Conservation (phyloP, 2,797 vertebrate genomes). For the Mionectes olivaceus region DNA sequence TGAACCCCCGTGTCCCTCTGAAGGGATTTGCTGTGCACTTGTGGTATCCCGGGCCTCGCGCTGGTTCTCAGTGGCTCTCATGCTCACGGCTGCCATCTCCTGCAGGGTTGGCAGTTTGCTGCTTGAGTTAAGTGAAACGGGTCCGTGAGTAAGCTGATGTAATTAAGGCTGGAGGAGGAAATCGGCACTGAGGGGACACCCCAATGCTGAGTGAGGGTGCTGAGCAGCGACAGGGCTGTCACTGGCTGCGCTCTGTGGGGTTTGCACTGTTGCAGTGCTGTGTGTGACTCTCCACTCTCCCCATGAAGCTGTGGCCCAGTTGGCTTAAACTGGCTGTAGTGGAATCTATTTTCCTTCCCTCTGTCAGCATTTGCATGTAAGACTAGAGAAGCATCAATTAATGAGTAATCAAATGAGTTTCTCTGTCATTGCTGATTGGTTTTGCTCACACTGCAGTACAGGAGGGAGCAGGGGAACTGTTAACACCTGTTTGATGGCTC, state of each 20-base stretch:
- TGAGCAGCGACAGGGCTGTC: neutral
- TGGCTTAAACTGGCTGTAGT: neutral
- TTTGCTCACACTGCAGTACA: neutral
- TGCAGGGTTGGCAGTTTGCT: neutral
- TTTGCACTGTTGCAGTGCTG: neutral
- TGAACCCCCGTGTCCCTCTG: fast-evolving
- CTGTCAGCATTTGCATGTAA: neutral
- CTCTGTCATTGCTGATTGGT: neutral
- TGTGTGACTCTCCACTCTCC: neutral
- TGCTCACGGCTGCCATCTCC: neutral
- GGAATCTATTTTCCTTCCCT: neutral
- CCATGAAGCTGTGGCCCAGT: neutral
- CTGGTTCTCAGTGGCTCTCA: neutral
- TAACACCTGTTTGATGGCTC: neutral
- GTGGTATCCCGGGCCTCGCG: fast-evolving
- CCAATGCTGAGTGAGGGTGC: neutral
- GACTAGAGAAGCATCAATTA: neutral
- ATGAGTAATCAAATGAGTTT: neutral
- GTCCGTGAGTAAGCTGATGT: neutral
- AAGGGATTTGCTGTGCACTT: neutral
- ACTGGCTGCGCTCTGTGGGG: neutral
- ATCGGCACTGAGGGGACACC: neutral
- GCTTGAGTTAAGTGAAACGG: neutral
- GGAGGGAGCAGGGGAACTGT: neutral
- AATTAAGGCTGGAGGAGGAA: neutral